Evolutionary conservation across 2,888 invertebrate genomes (phyloP).

Genomic region (Cantharis lateralis): DNA sequence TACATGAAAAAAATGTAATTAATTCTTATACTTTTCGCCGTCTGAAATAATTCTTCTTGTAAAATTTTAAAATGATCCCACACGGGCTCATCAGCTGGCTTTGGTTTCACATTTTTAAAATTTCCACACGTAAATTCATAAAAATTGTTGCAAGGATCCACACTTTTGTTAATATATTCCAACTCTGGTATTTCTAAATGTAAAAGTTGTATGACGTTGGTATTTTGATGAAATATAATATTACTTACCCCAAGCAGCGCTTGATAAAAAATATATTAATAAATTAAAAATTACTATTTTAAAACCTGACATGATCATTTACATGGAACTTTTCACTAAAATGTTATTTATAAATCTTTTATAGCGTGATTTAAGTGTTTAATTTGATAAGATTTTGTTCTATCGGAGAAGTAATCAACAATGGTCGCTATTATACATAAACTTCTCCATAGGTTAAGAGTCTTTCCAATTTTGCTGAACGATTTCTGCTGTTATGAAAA

Average conservation of each 20-base stretch:
- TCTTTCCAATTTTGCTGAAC: background rate
- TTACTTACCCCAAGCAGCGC: background rate
- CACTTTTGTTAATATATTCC: slow-evolving; percentile 47
- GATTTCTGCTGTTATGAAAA: background rate
- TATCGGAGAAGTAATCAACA: background rate
- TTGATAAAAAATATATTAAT: background rate
- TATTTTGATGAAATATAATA: background rate
- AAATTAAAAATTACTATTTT: background rate
- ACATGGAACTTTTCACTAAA: background rate
- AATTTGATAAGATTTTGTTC: background rate
- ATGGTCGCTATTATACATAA: background rate
- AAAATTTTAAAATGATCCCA: slow-evolving; percentile 55
- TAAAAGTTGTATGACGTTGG: background rate
- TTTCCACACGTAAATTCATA: slow-evolving; percentile 58
- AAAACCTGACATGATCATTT: background rate
- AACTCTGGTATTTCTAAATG: slow-evolving; percentile 45
- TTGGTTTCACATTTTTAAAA: slow-evolving; percentile 52
- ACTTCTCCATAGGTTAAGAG: background rate
- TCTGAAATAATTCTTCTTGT: slow-evolving; percentile 45
- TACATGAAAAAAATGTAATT: background rate
- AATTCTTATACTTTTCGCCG: background rate
- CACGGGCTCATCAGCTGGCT: slow-evolving; percentile 44
- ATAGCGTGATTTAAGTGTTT: background rate
- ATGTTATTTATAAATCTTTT: background rate
- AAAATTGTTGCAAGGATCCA: slow-evolving; percentile 57